phyloP scores from a whole-genome alignment of 2,113 vertebrate species.

The Odocoileus hemionus region DNA sequence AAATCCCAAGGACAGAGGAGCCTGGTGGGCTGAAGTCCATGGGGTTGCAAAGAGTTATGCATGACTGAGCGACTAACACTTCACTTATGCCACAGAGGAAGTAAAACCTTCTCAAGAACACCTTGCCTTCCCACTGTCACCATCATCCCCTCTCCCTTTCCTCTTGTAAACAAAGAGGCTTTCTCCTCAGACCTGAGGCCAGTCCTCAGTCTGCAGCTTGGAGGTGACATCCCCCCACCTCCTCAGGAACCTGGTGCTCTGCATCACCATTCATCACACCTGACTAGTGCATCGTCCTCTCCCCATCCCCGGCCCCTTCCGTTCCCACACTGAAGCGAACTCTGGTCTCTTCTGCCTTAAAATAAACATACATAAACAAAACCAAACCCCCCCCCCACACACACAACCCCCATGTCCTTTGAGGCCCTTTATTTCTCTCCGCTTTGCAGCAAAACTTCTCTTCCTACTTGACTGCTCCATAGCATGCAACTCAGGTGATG shows the following conservation, averaged over 20 bases:
- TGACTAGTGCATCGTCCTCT: neutral
- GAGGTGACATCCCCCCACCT: neutral
- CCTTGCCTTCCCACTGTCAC: neutral
- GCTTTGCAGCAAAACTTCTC: neutral
- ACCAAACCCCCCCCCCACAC: neutral
- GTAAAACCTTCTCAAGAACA: neutral
- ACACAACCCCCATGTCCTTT: rapidly evolving
- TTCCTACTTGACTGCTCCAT: neutral
- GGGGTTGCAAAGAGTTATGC: neutral
- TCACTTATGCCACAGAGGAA: neutral
- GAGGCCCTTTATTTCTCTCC: neutral
- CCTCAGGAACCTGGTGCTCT: neutral
- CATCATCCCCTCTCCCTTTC: neutral
- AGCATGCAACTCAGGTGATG: neutral
- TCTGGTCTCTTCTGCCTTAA: neutral
- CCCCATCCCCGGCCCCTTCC: neutral
- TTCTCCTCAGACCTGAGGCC: neutral
- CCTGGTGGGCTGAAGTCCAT: neutral
- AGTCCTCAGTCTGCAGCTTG: neutral
- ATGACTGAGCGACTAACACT: neutral
- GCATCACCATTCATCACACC: neutral
- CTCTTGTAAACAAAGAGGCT: neutral
- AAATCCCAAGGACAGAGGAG: neutral
- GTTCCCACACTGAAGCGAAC: neutral
- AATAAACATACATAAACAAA: neutral